phyloP scores from a whole-genome alignment of 1,140 invertebrate genomes.

The Bactericera cockerelli region DNA sequence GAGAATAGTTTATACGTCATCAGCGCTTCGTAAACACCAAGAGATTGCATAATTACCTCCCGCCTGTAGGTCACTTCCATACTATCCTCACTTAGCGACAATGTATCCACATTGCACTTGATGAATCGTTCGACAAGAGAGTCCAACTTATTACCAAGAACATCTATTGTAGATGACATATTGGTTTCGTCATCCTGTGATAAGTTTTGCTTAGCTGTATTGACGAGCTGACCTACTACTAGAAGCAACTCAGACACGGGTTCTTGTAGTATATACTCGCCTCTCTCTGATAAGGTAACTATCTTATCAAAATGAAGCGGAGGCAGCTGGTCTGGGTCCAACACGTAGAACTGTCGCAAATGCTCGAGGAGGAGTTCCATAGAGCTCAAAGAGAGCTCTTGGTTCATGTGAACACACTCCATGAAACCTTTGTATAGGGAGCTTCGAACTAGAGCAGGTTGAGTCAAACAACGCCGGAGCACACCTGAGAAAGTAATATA shows the following conservation, averaged over 20 bases:
- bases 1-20: conserved; percentile 20
- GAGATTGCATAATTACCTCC: conserved; percentile 17
- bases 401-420: conserved; percentile 19
- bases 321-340: conserved; percentile 18
- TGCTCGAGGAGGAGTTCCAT: conserved; percentile 21
- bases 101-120: conserved; percentile 18
- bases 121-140: conserved; percentile 18
- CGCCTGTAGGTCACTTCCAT: background rate
- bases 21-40: conserved; percentile 20
- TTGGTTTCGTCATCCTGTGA: conserved; percentile 15
- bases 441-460: conserved; percentile 20
- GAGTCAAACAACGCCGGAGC: conserved; percentile 22
- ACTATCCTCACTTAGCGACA: conserved; percentile 17
- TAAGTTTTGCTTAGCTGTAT: conserved; percentile 10
- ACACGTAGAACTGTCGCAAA: conserved; percentile 20
- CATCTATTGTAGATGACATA: conserved; percentile 7
- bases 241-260: conserved; percentile 22
- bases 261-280: conserved; percentile 19
- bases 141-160: conserved; percentile 15
- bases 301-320: conserved; percentile 20
- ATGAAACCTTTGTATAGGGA: conserved; percentile 21
- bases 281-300: conserved; percentile 15
- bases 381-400: conserved; percentile 20
- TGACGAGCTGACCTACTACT: conserved; percentile 20
- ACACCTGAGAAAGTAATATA: conserved; percentile 13